Evolutionary conservation across 23 tunicate genomes (phyloP).

Genomic region (Clavelina lepadiformis): DNA sequence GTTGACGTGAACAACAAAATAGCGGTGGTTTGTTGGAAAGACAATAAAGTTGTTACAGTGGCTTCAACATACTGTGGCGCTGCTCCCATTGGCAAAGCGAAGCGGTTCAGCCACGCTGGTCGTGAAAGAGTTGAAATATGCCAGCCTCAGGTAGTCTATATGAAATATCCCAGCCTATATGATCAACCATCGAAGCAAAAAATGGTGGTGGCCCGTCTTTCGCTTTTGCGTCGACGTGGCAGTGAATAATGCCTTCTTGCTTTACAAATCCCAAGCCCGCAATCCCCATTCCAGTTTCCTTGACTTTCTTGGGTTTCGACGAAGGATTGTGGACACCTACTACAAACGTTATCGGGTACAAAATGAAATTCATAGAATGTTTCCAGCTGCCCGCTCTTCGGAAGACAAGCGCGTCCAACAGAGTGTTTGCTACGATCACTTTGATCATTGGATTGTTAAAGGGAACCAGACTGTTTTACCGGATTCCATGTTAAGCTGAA

Average conservation of each 20-base stretch:
- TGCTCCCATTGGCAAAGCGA: background rate
- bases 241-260: constrained; percentile 17
- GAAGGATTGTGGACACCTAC: constrained; percentile 3
- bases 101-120: background rate
- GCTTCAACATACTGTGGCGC: constrained; percentile 3
- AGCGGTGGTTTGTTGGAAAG: background rate
- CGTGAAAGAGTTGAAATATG: background rate
- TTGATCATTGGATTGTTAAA: no score
- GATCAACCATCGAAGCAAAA: constrained; percentile 17
- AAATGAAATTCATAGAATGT: no score
- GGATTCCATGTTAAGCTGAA: no score
- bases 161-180: no score
- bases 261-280: background rate
- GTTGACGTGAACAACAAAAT: background rate
- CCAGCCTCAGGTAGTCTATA: no score
- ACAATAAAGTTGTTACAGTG: background rate
- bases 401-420: no score
- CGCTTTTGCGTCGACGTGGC: constrained; percentile 20
- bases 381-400: no score
- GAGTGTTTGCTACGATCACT: no score
- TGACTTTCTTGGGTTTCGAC: constrained; percentile 4
- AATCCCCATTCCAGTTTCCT: background rate
- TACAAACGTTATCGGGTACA: no score
- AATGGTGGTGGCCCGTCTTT: constrained; percentile 33
- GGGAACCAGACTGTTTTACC: no score